A percentile compares a stretch with the other conserved stretches of the same genome.
phyloP scores from a whole-genome alignment of 1,140 invertebrate genomes.

The Drosophila elegans region DNA sequence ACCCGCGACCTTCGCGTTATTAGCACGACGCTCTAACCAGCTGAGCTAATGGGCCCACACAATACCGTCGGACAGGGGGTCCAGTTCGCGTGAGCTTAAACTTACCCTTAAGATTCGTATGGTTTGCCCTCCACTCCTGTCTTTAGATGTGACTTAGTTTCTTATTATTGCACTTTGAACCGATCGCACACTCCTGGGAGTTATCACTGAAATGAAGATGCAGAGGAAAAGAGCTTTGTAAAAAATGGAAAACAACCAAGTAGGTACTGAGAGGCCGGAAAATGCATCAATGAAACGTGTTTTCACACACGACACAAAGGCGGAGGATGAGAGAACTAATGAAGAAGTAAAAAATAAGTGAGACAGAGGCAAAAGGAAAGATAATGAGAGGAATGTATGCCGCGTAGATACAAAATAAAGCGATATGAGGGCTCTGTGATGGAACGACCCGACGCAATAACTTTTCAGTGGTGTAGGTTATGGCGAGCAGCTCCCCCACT shows the following conservation, averaged over 20 bases:
- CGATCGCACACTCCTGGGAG: background rate
- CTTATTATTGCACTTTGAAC: conserved; percentile 2
- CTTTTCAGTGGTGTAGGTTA: conserved; percentile 79
- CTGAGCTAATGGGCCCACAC: conserved; percentile 85
- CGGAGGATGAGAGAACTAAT: conserved; percentile 25
- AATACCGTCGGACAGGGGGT: no score
- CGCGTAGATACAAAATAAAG: conserved; percentile 49
- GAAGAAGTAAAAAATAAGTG: conserved; percentile 46
- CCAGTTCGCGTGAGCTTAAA: background rate
- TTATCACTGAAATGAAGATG: conserved; percentile 4
- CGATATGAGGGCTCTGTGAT: conserved; percentile 18
- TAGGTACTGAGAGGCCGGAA: background rate
- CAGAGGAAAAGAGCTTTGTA: background rate
- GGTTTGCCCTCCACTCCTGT: background rate
- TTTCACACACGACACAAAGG: conserved; percentile 9
- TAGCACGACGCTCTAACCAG: conserved; percentile 86
- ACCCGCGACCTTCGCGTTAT: conserved; percentile 88
- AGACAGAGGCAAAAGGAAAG: conserved; percentile 16
- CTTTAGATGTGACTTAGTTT: no score
- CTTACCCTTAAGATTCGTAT: background rate
- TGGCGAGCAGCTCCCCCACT: conserved; percentile 54
- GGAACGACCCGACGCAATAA: conserved; percentile 73
- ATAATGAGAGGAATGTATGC: conserved; percentile 51
- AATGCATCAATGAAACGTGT: conserved; percentile 63
- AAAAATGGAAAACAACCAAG: conserved; percentile 9